Evolutionary conservation across 1,140 invertebrate genomes (phyloP).

Genomic region (Varroa destructor): DNA sequence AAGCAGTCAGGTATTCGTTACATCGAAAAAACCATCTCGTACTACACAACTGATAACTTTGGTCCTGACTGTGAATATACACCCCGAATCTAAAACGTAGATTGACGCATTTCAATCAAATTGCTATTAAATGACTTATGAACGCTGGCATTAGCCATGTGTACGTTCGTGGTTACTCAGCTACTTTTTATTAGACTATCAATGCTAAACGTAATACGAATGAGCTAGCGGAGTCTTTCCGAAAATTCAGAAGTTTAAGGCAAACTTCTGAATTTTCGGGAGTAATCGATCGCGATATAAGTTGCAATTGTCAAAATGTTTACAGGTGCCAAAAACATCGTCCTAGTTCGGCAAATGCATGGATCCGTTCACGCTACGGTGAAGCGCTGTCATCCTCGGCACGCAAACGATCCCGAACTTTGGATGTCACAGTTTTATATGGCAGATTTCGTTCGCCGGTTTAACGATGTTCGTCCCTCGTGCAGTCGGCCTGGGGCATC

Average conservation of each 20-base stretch:
- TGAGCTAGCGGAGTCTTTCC: no score
- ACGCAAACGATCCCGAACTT: constrained; percentile 31
- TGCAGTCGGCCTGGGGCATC: constrained; percentile 48
- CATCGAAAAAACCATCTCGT: constrained; percentile 5
- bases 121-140: no score
- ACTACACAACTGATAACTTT: constrained; percentile 1
- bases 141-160: no score
- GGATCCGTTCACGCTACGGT: constrained; percentile 1
- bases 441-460: constrained; percentile 58
- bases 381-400: constrained; percentile 34
- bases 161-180: no score
- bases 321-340: constrained; percentile 12
- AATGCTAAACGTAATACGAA: no score
- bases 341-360: constrained; percentile 16
- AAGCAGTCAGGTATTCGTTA: not conserved
- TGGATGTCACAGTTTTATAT: constrained; percentile 60
- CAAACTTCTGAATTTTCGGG: no score
- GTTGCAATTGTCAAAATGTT: no score
- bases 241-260: no score
- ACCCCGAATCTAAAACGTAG: not conserved
- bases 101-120: no score
- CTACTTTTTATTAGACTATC: no score
- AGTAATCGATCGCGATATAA: no score
- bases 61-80: not conserved
- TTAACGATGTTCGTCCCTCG: constrained; percentile 53